Conservation (phyloP, 2,797 vertebrate genomes). For the Eulemur rubriventer region DNA sequence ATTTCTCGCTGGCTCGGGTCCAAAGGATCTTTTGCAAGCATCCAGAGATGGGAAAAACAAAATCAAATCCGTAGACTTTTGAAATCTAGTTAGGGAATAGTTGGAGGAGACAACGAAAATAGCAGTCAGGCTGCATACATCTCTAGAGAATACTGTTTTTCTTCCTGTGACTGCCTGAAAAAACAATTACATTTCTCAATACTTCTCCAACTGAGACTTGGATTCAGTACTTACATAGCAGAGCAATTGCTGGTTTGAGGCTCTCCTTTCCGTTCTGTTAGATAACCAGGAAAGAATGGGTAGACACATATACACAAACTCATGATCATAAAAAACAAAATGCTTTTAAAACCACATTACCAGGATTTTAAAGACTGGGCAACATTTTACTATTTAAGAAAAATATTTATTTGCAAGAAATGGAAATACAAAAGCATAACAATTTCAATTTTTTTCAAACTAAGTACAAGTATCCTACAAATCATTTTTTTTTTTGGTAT, state of each 20-base stretch:
- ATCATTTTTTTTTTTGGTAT: constrained; percentile 76
- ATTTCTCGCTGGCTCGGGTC: neutral
- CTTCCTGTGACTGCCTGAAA: constrained; percentile 22
- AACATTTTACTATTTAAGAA: constrained; percentile 82
- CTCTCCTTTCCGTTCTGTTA: neutral
- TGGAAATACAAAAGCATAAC: constrained; percentile 83
- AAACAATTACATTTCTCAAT: constrained; percentile 36
- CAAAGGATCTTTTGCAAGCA: neutral
- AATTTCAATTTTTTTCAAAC: constrained; percentile 71
- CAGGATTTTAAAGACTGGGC: constrained; percentile 39
- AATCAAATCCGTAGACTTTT: neutral
- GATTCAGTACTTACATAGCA: neutral
- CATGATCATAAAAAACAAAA: neutral
- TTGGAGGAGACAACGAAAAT: neutral
- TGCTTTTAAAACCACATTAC: neutral
- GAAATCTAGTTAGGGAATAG: neutral
- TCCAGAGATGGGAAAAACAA: neutral
- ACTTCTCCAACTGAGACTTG: neutral
- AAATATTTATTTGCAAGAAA: constrained; percentile 90
- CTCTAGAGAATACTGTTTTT: neutral
- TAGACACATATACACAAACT: neutral
- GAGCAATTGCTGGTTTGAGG: neutral
- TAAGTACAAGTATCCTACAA: constrained; percentile 83
- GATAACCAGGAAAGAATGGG: neutral
- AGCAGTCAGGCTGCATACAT: neutral